Conservation (phyloP, 2,888 invertebrate genomes). For the Yponomeuta sedellus region DNA sequence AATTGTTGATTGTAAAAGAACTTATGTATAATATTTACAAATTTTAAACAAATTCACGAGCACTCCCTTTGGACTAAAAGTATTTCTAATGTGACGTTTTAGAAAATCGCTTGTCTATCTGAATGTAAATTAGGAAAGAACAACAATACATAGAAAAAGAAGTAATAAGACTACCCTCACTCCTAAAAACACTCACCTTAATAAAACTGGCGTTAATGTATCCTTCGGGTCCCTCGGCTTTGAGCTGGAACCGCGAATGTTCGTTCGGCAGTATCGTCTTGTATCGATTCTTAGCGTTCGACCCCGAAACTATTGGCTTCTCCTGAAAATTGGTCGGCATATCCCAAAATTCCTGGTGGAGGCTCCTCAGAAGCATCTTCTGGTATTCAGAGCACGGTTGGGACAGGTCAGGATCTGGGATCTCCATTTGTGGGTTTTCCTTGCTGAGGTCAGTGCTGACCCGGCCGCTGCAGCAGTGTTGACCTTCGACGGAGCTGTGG, state of each 20-base stretch:
- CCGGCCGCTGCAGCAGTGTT: slow-evolving; percentile 52
- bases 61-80: no score
- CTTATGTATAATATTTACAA: neutral
- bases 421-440: slow-evolving; percentile 57
- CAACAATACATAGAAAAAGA: no score
- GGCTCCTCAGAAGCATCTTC: slow-evolving; percentile 77
- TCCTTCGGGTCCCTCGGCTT: slow-evolving; percentile 76
- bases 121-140: no score
- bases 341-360: slow-evolving; percentile 96
- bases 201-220: slow-evolving; percentile 97
- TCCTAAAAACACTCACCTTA: slow-evolving; percentile 74
- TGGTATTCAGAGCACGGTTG: slow-evolving; percentile 78
- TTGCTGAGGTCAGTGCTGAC: slow-evolving; percentile 41
- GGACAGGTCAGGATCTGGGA: slow-evolving; percentile 47
- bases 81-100: neutral
- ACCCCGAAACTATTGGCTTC: slow-evolving; percentile 91
- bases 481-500: slow-evolving; percentile 42
- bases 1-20: neutral
- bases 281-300: slow-evolving; percentile 92
- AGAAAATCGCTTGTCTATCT: neutral
- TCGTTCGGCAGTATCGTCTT: slow-evolving; percentile 93
- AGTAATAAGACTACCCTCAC: neutral
- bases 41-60: no score
- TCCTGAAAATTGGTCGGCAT: slow-evolving; percentile 94
- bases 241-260: slow-evolving; percentile 86